These are phyloP conservation scores for Microtus agrestis DNA, from an alignment of 2,797 vertebrate genomes.

Conservation along the genomic window DNA sequence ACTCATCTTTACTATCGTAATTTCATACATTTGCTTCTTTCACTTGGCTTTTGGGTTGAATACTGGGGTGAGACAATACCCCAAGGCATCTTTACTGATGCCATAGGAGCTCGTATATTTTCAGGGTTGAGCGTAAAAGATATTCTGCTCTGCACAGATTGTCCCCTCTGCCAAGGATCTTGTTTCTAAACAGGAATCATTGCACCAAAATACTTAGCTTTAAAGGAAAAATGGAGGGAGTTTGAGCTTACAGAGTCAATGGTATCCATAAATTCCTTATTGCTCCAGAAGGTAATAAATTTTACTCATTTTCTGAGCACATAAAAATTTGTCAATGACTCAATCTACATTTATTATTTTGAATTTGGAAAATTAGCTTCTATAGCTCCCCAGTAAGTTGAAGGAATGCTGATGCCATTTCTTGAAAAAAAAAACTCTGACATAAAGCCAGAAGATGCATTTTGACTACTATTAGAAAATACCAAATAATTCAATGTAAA, in stretches of 20 bases:
- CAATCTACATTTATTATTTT: conserved; percentile 46
- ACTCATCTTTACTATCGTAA: not conserved
- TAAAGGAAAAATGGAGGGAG: not conserved
- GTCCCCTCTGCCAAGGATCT: not conserved
- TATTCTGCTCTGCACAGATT: not conserved
- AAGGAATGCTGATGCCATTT: conserved; percentile 1
- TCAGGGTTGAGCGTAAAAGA: not conserved
- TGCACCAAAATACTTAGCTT: not conserved
- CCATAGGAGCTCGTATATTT: not conserved
- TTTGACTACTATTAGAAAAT: conserved; percentile 47
- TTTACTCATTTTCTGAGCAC: not conserved
- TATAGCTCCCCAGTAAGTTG: not conserved
- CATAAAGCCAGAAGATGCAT: conserved; percentile 19
- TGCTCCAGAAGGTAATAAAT: not conserved
- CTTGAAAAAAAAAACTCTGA: conserved; percentile 47
- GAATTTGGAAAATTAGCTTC: conserved; percentile 34
- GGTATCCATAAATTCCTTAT: not conserved
- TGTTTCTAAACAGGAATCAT: not conserved
- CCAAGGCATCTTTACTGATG: not conserved
- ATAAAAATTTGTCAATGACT: conserved; percentile 6
- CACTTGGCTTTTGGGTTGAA: not conserved
- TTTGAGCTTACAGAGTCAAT: not conserved
- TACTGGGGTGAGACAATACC: not conserved
- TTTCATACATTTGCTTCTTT: not conserved
- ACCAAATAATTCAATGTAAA: conserved; percentile 50